phyloP scores from a whole-genome alignment of 2,797 vertebrate species.

The Sebastes matsubarae region DNA sequence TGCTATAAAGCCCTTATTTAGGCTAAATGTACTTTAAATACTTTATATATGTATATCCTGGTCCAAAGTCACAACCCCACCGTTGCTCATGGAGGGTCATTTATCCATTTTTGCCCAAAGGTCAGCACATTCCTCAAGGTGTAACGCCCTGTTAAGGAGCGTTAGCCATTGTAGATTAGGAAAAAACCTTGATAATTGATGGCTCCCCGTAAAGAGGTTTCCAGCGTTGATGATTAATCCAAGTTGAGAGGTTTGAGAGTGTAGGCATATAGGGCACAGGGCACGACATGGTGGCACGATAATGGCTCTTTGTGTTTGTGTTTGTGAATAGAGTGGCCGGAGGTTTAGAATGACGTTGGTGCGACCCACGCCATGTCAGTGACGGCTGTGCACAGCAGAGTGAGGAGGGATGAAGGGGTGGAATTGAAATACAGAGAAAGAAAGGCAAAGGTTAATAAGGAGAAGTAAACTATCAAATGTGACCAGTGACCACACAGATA shows the following conservation, averaged over 20 bases:
- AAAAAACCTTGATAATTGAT: not conserved
- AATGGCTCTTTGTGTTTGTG: slow-evolving; percentile 67
- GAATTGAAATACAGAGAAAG: not conserved
- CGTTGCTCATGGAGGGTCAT: not conserved
- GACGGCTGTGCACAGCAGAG: slow-evolving; percentile 31
- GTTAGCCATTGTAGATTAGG: slow-evolving; percentile 3
- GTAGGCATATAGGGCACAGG: slow-evolving; percentile 42
- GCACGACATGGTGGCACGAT: slow-evolving; percentile 38
- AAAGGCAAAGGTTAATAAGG: slow-evolving; percentile 16
- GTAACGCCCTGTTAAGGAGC: not conserved
- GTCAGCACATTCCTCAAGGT: not conserved
- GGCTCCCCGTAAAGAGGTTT: not conserved
- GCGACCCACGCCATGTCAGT: slow-evolving; percentile 64
- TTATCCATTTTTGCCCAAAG: not conserved
- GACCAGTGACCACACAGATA: not conserved
- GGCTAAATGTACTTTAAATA: too few species aligned
- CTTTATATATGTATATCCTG: not conserved
- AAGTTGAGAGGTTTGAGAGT: not conserved
- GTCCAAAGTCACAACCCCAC: not conserved
- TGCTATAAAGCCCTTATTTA: not conserved
- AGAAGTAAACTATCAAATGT: not conserved
- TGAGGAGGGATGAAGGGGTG: slow-evolving; percentile 9
- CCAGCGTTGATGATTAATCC: slow-evolving; percentile 46
- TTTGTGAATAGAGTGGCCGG: slow-evolving; percentile 64
- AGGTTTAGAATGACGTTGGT: slow-evolving; percentile 72